Percentiles rank a stretch among this genome's conserved stretches.
These are phyloP conservation scores for Drosophila sucinea DNA, from an alignment of 1,140 invertebrate genomes.

Conservation along the genomic window DNA sequence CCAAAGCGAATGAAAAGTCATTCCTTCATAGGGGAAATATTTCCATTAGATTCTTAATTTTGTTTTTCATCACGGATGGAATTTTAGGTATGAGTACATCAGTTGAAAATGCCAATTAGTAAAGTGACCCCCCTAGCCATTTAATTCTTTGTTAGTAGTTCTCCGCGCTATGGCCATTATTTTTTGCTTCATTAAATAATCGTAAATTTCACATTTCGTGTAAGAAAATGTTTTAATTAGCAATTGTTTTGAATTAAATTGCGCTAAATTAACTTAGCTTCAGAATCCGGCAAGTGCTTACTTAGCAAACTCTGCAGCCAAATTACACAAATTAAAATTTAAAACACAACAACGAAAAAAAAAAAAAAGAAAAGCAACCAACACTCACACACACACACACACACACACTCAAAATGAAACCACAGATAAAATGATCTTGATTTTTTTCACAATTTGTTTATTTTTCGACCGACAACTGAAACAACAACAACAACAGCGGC, in stretches of 20 bases:
- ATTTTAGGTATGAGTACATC: too few species aligned
- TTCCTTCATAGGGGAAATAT: too few species aligned
- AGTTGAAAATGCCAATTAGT: too few species aligned
- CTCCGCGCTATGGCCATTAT: not conserved
- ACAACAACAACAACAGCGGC: not conserved
- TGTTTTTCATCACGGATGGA: too few species aligned
- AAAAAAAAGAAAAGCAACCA: constrained; percentile 9
- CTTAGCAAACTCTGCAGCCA: constrained; percentile 9
- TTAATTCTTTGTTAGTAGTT: too few species aligned
- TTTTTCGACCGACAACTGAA: constrained; percentile 12
- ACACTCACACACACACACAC: not conserved
- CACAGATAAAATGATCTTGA: constrained; percentile 23
- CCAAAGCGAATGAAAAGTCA: too few species aligned
- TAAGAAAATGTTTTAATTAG: constrained; percentile 13
- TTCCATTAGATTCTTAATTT: too few species aligned
- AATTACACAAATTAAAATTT: constrained; percentile 10
- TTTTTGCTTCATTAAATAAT: constrained; percentile 13
- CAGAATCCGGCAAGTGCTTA: constrained; percentile 9
- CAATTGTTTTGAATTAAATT: constrained; percentile 14
- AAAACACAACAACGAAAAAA: not conserved
- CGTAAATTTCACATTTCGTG: constrained; percentile 7
- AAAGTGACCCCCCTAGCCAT: too few species aligned
- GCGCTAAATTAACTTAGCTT: constrained; percentile 6
- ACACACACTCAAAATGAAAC: constrained; percentile 11
- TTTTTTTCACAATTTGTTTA: constrained; percentile 21